phyloP scores from a whole-genome alignment of 2,113 vertebrate species.

The Caloenas nicobarica region DNA sequence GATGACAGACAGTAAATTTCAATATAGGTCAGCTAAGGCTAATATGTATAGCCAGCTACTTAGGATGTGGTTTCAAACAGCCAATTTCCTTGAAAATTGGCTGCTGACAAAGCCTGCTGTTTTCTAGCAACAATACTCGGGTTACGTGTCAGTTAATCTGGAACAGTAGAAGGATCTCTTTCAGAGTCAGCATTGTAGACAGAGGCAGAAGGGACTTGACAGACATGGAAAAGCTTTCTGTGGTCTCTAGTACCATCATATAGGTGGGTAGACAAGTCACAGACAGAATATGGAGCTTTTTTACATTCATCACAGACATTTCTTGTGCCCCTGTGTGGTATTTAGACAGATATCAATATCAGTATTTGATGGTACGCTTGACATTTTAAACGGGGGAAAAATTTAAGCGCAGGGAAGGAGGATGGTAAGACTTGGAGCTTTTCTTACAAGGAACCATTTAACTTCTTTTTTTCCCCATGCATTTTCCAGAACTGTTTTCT shows the following conservation, averaged over 20 bases:
- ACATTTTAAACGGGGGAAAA: background rate
- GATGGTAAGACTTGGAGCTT: background rate
- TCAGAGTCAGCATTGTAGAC: accelerated
- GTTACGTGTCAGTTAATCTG: background rate
- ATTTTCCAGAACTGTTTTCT: background rate
- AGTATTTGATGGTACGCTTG: background rate
- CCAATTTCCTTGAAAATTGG: background rate
- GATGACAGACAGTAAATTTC: background rate
- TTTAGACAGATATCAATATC: background rate
- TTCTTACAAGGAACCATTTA: background rate
- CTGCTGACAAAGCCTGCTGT: background rate
- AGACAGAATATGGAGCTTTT: background rate
- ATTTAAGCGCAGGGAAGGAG: background rate
- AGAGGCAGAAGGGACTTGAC: background rate
- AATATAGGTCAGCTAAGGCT: background rate
- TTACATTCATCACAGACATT: background rate
- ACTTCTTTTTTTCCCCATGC: background rate
- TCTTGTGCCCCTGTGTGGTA: background rate
- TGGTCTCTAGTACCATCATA: background rate
- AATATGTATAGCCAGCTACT: background rate
- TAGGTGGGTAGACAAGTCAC: background rate
- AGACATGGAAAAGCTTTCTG: background rate
- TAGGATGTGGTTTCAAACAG: background rate
- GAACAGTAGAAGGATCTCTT: background rate
- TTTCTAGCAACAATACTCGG: background rate